phyloP scores from a whole-genome alignment of 1,140 invertebrate species.

The Lycorma delicatula region DNA sequence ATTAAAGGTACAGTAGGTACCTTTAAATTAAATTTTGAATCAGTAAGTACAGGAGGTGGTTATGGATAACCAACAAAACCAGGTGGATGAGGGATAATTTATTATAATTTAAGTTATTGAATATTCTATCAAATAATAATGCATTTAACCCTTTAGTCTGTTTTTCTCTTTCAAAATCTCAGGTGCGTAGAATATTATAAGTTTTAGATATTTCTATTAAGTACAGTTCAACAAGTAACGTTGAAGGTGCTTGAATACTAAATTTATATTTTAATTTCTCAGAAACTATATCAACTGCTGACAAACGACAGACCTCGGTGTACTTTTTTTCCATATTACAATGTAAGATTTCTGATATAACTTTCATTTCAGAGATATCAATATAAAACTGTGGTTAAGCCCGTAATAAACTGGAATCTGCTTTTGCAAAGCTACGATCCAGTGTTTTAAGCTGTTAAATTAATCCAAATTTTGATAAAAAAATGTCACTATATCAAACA shows the following conservation, averaged over 20 bases:
- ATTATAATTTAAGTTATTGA: conserved; percentile 45
- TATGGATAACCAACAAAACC: conserved; percentile 72
- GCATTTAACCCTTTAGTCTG: conserved; percentile 48
- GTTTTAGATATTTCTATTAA: conserved; percentile 94
- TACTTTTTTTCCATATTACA: conserved; percentile 90
- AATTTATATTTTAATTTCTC: conserved; percentile 95
- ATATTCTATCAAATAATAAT: conserved; percentile 62
- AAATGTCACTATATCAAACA: too few species aligned
- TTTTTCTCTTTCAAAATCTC: conserved; percentile 77
- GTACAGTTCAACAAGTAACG: conserved; percentile 92
- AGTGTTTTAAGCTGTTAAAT: conserved; percentile 96
- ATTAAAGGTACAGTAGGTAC: neutral
- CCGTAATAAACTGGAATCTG: conserved; percentile 95
- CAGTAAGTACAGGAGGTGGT: conserved; percentile 42
- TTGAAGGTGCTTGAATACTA: conserved; percentile 91
- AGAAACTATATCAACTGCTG: conserved; percentile 70
- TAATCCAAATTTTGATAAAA: conserved; percentile 94
- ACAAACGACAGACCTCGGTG: conserved; percentile 58
- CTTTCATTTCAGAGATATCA: conserved; percentile 81
- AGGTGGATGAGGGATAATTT: conserved; percentile 47
- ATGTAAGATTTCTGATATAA: conserved; percentile 81
- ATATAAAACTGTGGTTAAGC: conserved; percentile 80
- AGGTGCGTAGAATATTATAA: conserved; percentile 87
- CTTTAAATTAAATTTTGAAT: neutral
- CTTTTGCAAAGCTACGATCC: conserved; percentile 91